Evolutionary conservation across 2,797 vertebrate genomes (phyloP).

Genomic region (Gastrophryne carolinensis): DNA sequence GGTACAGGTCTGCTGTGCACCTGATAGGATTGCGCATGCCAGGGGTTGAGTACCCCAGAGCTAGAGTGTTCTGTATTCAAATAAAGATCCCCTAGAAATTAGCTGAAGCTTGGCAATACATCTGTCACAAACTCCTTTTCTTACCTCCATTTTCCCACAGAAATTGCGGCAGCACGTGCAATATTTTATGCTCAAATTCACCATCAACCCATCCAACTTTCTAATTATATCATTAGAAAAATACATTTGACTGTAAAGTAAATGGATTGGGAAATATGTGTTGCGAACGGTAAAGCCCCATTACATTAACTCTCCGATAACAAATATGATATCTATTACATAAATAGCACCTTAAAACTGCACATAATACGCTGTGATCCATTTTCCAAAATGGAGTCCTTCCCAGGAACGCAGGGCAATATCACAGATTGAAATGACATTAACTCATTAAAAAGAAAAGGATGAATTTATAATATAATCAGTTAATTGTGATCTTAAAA

Average conservation of each 20-base stretch:
- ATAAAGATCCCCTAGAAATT: no score
- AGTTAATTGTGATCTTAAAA: conserved; percentile 51
- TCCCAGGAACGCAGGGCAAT: conserved; percentile 12
- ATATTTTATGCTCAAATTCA: background rate
- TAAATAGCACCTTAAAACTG: conserved; percentile 71
- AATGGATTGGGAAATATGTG: conserved; percentile 76
- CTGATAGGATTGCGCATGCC: no score
- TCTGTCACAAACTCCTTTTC: no score
- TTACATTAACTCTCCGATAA: conserved; percentile 77
- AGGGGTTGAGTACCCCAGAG: no score
- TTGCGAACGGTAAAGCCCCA: conserved; percentile 74
- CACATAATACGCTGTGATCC: conserved; percentile 61
- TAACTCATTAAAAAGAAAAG: conserved; percentile 45
- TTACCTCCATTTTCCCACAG: background rate
- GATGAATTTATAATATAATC: conserved; percentile 53
- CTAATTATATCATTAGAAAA: conserved; percentile 78
- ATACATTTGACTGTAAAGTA: conserved; percentile 72
- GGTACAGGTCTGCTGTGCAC: no score
- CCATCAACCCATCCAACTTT: conserved; percentile 57
- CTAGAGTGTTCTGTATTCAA: no score
- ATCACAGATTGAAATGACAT: conserved; percentile 47
- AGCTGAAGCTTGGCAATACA: no score
- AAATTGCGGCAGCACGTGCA: background rate
- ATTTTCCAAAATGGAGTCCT: conserved; percentile 57
- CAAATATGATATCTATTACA: conserved; percentile 72